Evolutionary conservation across 2,888 invertebrate genomes (phyloP).

Genomic region (Yponomeuta malinellus): DNA sequence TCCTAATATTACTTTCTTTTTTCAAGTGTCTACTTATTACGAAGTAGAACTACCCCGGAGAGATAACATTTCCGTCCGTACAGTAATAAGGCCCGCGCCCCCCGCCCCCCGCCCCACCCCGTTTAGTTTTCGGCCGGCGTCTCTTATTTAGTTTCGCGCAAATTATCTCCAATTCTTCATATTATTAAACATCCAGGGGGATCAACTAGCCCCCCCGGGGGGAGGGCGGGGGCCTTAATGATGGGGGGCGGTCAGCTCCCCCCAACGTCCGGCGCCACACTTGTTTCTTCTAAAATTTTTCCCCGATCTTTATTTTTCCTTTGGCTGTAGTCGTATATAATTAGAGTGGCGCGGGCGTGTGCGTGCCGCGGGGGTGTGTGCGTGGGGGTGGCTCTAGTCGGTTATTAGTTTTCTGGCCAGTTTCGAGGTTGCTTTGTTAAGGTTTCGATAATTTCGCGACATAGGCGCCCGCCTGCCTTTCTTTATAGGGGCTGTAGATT

Average conservation of each 20-base stretch:
- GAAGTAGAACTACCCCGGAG: slow-evolving; percentile 19
- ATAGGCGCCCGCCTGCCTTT: slow-evolving; percentile 23
- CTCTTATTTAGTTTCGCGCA: slow-evolving; percentile 77
- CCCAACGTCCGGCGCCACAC: slow-evolving; percentile 52
- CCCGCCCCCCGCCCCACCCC: slow-evolving; percentile 39
- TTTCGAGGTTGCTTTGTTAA: slow-evolving; percentile 69
- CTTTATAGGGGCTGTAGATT: slow-evolving; percentile 13
- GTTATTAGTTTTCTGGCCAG: slow-evolving; percentile 75
- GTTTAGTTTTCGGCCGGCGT: slow-evolving; percentile 73
- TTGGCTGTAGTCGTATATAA: slow-evolving; percentile 69
- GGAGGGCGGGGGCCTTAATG: slow-evolving; percentile 54
- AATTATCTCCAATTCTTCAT: slow-evolving; percentile 77
- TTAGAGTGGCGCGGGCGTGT: slow-evolving; percentile 46
- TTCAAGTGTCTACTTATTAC: slow-evolving; percentile 24
- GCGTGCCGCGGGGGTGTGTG: slow-evolving; percentile 21
- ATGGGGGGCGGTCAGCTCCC: slow-evolving; percentile 68
- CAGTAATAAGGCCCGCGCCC: slow-evolving; percentile 16
- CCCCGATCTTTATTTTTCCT: slow-evolving; percentile 74
- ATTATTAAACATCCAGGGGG: slow-evolving; percentile 74
- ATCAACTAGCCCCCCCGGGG: slow-evolving; percentile 46
- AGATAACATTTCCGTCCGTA: slow-evolving; percentile 23
- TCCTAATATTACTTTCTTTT: slow-evolving; percentile 21
- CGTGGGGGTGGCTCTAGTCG: slow-evolving; percentile 38
- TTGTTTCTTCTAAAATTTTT: slow-evolving; percentile 76
- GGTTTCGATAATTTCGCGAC: slow-evolving; percentile 75